Percentiles rank a stretch among this genome's conserved stretches.
These are phyloP conservation scores for Stigmatopora nigra DNA, from an alignment of 2,113 vertebrate species.

Conservation along the genomic window DNA sequence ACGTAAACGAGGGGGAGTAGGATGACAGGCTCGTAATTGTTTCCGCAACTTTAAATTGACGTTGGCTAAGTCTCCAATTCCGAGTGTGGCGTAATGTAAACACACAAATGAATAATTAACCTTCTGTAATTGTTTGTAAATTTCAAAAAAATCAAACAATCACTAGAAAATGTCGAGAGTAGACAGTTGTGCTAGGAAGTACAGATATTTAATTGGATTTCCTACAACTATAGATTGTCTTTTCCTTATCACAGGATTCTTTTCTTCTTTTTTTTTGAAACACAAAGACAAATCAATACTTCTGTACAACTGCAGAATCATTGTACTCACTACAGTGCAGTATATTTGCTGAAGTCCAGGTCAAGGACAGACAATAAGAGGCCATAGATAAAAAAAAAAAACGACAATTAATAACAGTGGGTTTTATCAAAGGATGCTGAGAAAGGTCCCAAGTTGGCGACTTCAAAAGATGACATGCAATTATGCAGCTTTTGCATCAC, in stretches of 20 bases:
- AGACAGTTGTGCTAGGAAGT: no score
- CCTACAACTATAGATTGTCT: no score
- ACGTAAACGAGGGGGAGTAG: background rate
- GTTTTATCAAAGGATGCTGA: conserved; percentile 1
- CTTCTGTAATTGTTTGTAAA: background rate
- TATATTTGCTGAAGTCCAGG: background rate
- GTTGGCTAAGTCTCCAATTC: background rate
- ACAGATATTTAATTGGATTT: no score
- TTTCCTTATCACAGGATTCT: background rate
- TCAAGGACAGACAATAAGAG: background rate
- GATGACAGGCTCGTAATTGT: background rate
- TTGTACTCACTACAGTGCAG: no score
- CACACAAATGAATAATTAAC: background rate
- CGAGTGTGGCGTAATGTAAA: background rate
- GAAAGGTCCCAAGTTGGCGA: conserved; percentile 8
- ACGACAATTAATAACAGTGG: background rate
- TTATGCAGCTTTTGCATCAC: background rate
- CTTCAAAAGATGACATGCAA: background rate
- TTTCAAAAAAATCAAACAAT: background rate
- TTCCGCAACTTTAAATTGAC: background rate
- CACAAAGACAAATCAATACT: background rate
- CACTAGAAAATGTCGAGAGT: background rate
- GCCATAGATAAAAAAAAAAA: background rate
- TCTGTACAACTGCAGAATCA: no score
- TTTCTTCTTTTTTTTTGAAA: background rate